Conservation (phyloP, 2,113 vertebrate genomes). For the Cyrtonyx montezumae region DNA sequence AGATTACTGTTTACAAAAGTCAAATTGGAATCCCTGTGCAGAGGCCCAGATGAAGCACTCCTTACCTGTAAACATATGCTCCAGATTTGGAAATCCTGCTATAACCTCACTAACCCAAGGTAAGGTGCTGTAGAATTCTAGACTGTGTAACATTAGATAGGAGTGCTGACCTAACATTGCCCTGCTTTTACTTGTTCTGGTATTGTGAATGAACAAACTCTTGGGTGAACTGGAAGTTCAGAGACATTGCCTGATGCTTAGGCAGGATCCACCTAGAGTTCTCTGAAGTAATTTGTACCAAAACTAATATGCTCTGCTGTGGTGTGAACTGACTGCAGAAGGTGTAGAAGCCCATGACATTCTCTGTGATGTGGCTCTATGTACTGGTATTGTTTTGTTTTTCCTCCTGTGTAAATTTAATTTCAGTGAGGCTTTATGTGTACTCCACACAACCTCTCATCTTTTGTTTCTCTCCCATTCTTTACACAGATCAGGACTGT, state of each 20-base stretch:
- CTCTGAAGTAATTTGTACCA: not conserved
- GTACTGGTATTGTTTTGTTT: not conserved
- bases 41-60: slow-evolving; percentile 94
- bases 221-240: not conserved
- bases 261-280: not conserved
- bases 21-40: slow-evolving; percentile 93
- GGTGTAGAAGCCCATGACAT: not conserved
- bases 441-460: not conserved
- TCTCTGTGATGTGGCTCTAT: not conserved
- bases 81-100: slow-evolving; percentile 99
- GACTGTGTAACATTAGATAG: not conserved
- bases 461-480: not conserved
- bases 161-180: not conserved
- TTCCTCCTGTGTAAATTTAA: not conserved
- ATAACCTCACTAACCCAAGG: slow-evolving; percentile 99
- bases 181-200: not conserved
- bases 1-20: slow-evolving; percentile 97
- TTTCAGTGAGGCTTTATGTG: not conserved
- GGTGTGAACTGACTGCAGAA: not conserved
- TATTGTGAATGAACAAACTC: not conserved
- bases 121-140: slow-evolving; percentile 49
- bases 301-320: not conserved
- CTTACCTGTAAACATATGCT: slow-evolving; percentile 99
- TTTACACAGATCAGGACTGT: not conserved
- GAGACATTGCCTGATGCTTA: not conserved